These are phyloP conservation scores for Carollia perspicillata DNA, from an alignment of 2,113 vertebrate species.

Conservation along the genomic window DNA sequence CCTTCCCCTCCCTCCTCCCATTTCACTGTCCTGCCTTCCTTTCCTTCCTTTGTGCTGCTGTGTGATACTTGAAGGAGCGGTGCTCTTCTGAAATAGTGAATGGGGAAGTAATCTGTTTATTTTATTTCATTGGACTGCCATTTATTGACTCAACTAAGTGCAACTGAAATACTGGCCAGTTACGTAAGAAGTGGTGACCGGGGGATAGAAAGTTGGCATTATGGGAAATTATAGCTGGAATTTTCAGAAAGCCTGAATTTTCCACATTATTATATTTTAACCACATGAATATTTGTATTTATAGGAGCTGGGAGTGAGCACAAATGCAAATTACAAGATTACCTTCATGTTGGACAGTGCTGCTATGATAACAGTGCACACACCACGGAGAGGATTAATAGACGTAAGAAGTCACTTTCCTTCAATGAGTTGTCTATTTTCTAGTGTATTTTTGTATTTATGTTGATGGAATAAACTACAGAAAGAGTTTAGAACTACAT, in stretches of 20 bases:
- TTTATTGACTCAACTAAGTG: conserved; percentile 1
- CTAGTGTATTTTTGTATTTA: neutral
- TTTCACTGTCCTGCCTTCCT: neutral
- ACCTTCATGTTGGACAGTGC: conserved; percentile 99
- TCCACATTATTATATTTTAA: conserved; percentile 19
- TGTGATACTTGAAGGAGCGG: neutral
- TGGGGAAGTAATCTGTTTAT: neutral
- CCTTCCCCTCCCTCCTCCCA: too few species aligned
- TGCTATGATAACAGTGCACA: conserved; percentile 99
- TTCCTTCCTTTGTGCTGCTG: neutral
- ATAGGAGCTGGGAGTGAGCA: conserved; percentile 97
- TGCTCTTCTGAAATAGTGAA: neutral
- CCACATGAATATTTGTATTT: conserved; percentile 50
- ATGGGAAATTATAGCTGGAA: neutral
- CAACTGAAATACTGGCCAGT: neutral
- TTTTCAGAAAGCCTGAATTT: conserved; percentile 13
- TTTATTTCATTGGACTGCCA: neutral
- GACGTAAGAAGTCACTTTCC: conserved; percentile 84
- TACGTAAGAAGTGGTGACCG: neutral
- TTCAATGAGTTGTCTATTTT: neutral
- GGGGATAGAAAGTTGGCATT: neutral
- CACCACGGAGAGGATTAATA: conserved; percentile 95
- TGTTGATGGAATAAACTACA: neutral
- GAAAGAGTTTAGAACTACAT: conserved; percentile 10
- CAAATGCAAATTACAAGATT: conserved; percentile 98